These are phyloP conservation scores for Esox lucius DNA, from an alignment of 2,797 vertebrate genomes.

Conservation along the genomic window DNA sequence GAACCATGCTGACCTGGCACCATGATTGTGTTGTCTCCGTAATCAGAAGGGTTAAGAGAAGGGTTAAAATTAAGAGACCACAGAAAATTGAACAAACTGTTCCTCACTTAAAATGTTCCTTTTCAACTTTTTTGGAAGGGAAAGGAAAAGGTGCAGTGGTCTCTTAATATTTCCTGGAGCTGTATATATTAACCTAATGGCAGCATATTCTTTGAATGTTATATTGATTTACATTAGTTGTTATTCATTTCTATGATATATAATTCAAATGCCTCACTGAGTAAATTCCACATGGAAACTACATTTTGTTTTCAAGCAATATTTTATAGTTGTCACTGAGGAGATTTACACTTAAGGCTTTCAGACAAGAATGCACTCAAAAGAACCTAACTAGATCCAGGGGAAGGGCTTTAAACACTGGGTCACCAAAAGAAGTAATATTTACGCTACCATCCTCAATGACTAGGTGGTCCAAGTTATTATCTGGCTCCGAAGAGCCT, in stretches of 20 bases:
- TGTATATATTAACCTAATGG: too few species aligned
- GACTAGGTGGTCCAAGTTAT: constrained; percentile 71
- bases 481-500: constrained; percentile 56
- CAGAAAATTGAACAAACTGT: too few species aligned
- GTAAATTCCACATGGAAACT: constrained; percentile 45
- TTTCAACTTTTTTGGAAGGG: too few species aligned
- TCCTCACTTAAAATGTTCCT: too few species aligned
- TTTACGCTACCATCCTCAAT: constrained; percentile 71
- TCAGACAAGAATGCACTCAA: constrained; percentile 82
- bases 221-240: background rate
- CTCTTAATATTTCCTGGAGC: too few species aligned
- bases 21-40: too few species aligned
- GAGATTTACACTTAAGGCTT: constrained; percentile 55
- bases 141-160: too few species aligned
- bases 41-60: too few species aligned
- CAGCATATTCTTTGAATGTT: background rate
- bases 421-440: constrained; percentile 80
- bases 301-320: constrained; percentile 54
- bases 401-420: constrained; percentile 65
- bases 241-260: background rate
- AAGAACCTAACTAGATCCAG: constrained; percentile 65
- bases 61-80: too few species aligned
- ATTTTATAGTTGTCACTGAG: constrained; percentile 61
- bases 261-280: background rate
- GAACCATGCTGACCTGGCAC: too few species aligned